Percentiles rank a stretch among this genome's conserved stretches.
phyloP scores from a whole-genome alignment of 2,113 vertebrate genomes.

The Malurus cyaneus region DNA sequence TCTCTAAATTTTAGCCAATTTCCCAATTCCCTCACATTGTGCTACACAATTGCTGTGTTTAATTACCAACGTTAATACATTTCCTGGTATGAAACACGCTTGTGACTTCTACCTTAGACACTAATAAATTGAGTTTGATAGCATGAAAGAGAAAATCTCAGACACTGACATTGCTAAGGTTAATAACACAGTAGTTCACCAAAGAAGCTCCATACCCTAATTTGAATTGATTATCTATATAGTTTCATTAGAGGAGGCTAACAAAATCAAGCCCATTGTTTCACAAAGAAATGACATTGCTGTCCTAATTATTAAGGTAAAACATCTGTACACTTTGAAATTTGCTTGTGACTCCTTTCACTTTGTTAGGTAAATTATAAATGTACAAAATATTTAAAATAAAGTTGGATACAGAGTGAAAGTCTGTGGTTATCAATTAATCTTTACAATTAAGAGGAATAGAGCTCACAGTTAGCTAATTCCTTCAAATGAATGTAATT shows the following conservation, averaged over 20 bases:
- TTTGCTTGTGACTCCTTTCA: not conserved
- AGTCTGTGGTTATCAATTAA: not conserved
- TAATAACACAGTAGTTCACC: constrained; percentile 3
- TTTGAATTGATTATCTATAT: constrained; percentile 5
- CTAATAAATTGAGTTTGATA: not conserved
- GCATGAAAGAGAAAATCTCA: not conserved
- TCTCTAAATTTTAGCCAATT: not conserved
- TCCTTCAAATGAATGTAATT: not conserved
- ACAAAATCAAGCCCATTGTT: not conserved
- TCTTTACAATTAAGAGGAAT: not conserved
- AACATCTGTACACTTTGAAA: not conserved
- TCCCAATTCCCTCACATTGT: not conserved
- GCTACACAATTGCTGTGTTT: not conserved
- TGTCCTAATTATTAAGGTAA: not conserved
- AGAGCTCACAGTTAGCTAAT: not conserved
- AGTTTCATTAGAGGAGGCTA: not conserved
- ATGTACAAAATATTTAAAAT: not conserved
- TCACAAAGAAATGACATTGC: not conserved
- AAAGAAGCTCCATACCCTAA: not conserved
- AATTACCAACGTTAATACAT: not conserved
- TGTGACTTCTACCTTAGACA: not conserved
- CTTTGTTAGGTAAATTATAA: not conserved
- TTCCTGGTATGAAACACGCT: constrained; percentile 7
- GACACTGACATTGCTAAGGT: not conserved
- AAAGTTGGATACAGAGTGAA: not conserved